Conservation (phyloP, 2,888 invertebrate species). For the Leptogaster cylindrica region DNA sequence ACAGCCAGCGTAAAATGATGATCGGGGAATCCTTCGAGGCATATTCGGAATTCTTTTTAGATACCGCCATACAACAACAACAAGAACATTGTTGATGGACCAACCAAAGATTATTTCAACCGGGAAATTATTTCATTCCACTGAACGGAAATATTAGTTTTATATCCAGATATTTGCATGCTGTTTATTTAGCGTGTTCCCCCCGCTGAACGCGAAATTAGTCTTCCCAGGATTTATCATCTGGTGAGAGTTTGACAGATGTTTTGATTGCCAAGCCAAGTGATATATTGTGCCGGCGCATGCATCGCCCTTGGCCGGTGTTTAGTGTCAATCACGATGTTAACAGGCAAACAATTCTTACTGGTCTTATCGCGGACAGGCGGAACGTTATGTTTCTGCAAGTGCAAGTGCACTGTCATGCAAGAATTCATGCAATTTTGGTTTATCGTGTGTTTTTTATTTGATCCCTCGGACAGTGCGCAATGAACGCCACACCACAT, state of each 20-base stretch:
- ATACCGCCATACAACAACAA: slow-evolving; percentile 1
- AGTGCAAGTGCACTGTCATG: slow-evolving; percentile 24
- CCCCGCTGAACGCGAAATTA: not conserved
- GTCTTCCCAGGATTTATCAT: slow-evolving; percentile 19
- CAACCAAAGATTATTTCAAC: too few relatives aligned
- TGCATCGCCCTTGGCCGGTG: slow-evolving; percentile 20
- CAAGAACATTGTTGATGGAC: too few relatives aligned
- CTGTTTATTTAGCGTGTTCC: slow-evolving; percentile 9
- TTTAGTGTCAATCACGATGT: slow-evolving; percentile 40
- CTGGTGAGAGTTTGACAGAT: slow-evolving; percentile 35
- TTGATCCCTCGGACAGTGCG: not conserved
- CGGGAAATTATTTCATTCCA: slow-evolving; percentile 30
- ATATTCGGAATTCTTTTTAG: slow-evolving; percentile 23
- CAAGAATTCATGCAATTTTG: slow-evolving; percentile 32
- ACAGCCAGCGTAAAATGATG: not conserved
- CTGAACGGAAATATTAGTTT: slow-evolving; percentile 36
- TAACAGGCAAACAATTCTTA: too few relatives aligned
- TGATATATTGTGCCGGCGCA: slow-evolving; percentile 25
- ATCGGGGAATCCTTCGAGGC: slow-evolving; percentile 24
- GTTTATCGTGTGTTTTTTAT: not conserved
- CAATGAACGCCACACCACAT: too few relatives aligned
- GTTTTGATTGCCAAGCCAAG: slow-evolving; percentile 34
- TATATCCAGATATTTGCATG: slow-evolving; percentile 35
- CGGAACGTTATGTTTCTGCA: too few relatives aligned
- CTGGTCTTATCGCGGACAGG: too few relatives aligned